These are phyloP conservation scores for Allolobophora icterica DNA, from an alignment of 2,888 invertebrate species.

Conservation along the genomic window DNA sequence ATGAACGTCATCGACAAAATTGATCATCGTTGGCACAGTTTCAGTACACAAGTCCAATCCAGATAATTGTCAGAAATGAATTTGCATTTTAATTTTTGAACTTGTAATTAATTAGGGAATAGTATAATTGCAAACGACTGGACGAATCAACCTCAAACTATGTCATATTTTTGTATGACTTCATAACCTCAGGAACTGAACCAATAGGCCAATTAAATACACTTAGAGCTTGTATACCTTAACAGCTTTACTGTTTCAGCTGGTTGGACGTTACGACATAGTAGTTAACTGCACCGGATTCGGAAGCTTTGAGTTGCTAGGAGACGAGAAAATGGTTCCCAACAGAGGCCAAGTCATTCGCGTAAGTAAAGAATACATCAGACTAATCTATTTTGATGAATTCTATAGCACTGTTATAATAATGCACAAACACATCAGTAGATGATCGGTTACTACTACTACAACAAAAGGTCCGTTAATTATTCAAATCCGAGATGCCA, in stretches of 20 bases:
- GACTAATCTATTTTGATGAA: background rate
- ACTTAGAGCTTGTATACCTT: background rate
- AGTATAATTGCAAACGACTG: background rate
- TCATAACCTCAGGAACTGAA: background rate
- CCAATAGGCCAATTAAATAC: too few relatives aligned
- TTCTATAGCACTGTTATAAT: background rate
- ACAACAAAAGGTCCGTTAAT: background rate
- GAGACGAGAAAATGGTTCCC: constrained; percentile 63
- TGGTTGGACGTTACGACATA: constrained; percentile 63
- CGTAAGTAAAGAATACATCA: constrained; percentile 36
- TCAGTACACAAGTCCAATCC: background rate
- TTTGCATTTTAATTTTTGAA: background rate
- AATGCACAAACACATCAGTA: background rate
- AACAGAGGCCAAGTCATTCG: constrained; percentile 63
- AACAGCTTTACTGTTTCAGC: constrained; percentile 50
- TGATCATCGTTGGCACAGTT: too few relatives aligned
- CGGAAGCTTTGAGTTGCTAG: constrained; percentile 60
- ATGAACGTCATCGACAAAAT: too few relatives aligned
- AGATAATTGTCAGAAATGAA: background rate
- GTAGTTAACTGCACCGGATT: constrained; percentile 68
- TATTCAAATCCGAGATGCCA: too few relatives aligned
- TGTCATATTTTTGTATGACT: background rate
- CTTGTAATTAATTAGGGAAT: background rate
- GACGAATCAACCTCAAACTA: too few relatives aligned
- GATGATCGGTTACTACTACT: background rate